Conservation (phyloP, 2,113 vertebrate species). For the Thunnus thynnus region DNA sequence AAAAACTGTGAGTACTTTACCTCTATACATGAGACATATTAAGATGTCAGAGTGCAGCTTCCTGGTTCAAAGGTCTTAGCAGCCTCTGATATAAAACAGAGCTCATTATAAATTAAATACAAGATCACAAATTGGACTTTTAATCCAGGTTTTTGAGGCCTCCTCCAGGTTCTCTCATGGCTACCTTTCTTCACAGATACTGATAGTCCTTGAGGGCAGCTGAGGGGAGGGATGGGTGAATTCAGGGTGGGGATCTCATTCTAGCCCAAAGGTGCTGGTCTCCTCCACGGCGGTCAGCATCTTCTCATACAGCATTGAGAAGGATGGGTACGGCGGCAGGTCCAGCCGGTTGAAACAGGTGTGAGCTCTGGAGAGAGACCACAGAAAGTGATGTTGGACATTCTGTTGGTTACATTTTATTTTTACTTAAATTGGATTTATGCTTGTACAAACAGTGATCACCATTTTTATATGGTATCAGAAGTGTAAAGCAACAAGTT, state of each 20-base stretch:
- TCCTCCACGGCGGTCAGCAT: conserved; percentile 96
- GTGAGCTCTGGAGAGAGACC: conserved; percentile 87
- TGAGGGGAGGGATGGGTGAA: neutral
- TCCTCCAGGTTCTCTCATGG: neutral
- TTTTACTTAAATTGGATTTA: neutral
- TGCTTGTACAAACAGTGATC: neutral
- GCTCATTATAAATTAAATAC: conserved; percentile 19
- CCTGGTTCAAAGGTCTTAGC: neutral
- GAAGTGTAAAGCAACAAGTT: too few species aligned
- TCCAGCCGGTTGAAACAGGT: conserved; percentile 97
- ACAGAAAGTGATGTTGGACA: neutral
- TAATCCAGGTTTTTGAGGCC: conserved; percentile 17
- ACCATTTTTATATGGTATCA: too few species aligned
- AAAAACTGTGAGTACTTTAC: neutral
- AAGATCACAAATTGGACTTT: neutral
- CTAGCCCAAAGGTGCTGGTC: conserved; percentile 95
- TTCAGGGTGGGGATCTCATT: conserved; percentile 78
- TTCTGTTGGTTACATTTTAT: neutral
- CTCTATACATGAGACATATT: neutral
- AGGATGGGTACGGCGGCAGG: conserved; percentile 94
- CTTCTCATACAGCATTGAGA: conserved; percentile 95
- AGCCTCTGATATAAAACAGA: conserved; percentile 9
- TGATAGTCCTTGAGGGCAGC: neutral
- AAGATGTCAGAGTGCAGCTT: conserved; percentile 5
- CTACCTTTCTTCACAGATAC: neutral